These are phyloP conservation scores for Acanthosepion esculentum DNA, from an alignment of 2,888 invertebrate species.

Conservation along the genomic window DNA sequence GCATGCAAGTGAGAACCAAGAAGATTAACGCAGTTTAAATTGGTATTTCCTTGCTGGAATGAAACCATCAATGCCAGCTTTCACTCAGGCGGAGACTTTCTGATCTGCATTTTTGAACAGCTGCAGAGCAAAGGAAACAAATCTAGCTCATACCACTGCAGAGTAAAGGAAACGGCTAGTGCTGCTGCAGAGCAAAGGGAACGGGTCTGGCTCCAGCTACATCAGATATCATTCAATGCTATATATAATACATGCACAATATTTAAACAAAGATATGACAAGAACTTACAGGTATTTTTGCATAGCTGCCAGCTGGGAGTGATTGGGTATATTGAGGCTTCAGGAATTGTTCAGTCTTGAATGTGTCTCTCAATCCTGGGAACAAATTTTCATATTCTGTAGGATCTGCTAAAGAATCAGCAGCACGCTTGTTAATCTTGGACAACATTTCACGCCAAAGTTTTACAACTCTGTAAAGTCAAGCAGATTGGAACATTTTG, in stretches of 20 bases:
- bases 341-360: conserved; percentile 83
- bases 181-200: too few species aligned
- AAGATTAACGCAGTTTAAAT: too few species aligned
- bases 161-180: too few species aligned
- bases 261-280: neutral
- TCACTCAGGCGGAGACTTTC: too few species aligned
- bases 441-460: conserved; percentile 90
- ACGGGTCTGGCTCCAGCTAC: too few species aligned
- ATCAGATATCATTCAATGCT: neutral
- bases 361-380: conserved; percentile 83
- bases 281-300: conserved; percentile 76
- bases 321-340: conserved; percentile 62
- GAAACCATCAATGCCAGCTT: too few species aligned
- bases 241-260: neutral
- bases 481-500: neutral
- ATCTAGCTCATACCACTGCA: too few species aligned
- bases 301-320: conserved; percentile 80
- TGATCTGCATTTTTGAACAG: too few species aligned
- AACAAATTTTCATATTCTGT: conserved; percentile 96
- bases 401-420: conserved; percentile 96
- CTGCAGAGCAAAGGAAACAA: too few species aligned
- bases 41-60: too few species aligned
- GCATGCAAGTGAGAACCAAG: too few species aligned
- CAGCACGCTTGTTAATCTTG: conserved; percentile 89
- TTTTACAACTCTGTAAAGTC: conserved; percentile 81